Evolutionary conservation across 53 echinoderm and acorn worm species (phyloP).

Genomic region (Luidia sarsii): DNA sequence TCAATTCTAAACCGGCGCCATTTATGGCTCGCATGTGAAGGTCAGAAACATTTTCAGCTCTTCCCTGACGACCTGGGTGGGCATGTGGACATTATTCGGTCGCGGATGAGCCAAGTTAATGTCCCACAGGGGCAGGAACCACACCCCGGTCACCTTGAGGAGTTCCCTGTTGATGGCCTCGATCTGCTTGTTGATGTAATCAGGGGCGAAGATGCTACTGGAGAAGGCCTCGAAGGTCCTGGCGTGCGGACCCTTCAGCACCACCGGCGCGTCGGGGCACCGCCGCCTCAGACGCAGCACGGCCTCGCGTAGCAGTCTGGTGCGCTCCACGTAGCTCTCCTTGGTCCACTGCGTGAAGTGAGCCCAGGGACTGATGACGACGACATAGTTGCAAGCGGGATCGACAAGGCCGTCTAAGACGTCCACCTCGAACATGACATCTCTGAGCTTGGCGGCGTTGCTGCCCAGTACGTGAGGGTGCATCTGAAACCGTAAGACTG

Average conservation of each 20-base stretch:
- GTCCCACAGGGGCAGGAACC: constrained; percentile 20
- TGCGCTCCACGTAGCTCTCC: constrained; percentile 48
- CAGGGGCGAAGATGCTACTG: background rate
- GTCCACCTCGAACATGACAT: constrained; percentile 20
- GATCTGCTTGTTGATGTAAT: constrained; percentile 33
- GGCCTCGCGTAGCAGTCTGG: constrained; percentile 37
- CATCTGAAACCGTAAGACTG: constrained; percentile 44
- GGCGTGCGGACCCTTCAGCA: constrained; percentile 61
- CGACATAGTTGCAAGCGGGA: constrained; percentile 31
- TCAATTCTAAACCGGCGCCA: too few species aligned
- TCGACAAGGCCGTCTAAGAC: constrained; percentile 45
- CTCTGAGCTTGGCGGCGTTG: background rate
- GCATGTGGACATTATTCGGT: constrained; percentile 7
- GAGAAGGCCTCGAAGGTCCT: constrained; percentile 2
- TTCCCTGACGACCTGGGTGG: background rate
- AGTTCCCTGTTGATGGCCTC: background rate
- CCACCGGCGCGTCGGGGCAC: constrained; percentile 50
- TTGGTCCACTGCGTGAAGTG: constrained; percentile 63
- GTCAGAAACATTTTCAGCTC: constrained; percentile 24
- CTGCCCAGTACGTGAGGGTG: constrained; percentile 53
- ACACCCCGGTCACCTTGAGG: background rate
- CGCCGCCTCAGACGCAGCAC: constrained; percentile 25
- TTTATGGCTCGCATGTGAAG: background rate
- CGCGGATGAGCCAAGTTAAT: constrained; percentile 19
- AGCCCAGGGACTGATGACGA: constrained; percentile 56